Percentiles rank a stretch among this genome's conserved stretches.
phyloP scores from a whole-genome alignment of 1,140 invertebrate genomes.

The Monochamus saltuarius region DNA sequence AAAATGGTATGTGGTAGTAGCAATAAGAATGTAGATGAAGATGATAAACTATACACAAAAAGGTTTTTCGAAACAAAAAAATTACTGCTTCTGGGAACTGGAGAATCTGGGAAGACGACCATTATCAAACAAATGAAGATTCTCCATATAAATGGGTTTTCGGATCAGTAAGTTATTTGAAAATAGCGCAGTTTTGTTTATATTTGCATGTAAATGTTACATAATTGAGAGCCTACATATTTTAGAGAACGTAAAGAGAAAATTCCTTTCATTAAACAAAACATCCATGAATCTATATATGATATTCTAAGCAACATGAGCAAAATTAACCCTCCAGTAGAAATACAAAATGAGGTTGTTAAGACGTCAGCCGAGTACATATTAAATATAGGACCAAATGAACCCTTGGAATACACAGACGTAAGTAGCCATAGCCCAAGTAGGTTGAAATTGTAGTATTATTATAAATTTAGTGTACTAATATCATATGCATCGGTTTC shows the following conservation, averaged over 20 bases:
- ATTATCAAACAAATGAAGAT: constrained; percentile 85
- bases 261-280: constrained; percentile 62
- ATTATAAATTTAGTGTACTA: too few relatives aligned
- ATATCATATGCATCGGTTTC: too few relatives aligned
- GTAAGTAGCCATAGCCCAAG: constrained; percentile 48
- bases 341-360: constrained; percentile 54
- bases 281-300: constrained; percentile 68
- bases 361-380: constrained; percentile 59
- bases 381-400: constrained; percentile 54
- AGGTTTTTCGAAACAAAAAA: constrained; percentile 50
- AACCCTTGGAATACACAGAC: constrained; percentile 57
- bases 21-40: constrained; percentile 6
- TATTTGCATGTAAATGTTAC: not conserved
- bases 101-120: constrained; percentile 74
- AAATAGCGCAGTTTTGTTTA: not conserved
- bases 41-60: constrained; percentile 26
- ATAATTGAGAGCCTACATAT: constrained; percentile 20
- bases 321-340: constrained; percentile 52
- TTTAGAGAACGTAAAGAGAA: constrained; percentile 65
- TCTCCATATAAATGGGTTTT: constrained; percentile 71
- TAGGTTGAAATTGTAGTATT: too few relatives aligned
- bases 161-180: constrained; percentile 56
- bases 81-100: constrained; percentile 66
- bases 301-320: constrained; percentile 62
- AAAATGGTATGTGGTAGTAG: constrained; percentile 3